phyloP scores from a whole-genome alignment of 2,797 vertebrate genomes.

The Moxostoma hubbsi region DNA sequence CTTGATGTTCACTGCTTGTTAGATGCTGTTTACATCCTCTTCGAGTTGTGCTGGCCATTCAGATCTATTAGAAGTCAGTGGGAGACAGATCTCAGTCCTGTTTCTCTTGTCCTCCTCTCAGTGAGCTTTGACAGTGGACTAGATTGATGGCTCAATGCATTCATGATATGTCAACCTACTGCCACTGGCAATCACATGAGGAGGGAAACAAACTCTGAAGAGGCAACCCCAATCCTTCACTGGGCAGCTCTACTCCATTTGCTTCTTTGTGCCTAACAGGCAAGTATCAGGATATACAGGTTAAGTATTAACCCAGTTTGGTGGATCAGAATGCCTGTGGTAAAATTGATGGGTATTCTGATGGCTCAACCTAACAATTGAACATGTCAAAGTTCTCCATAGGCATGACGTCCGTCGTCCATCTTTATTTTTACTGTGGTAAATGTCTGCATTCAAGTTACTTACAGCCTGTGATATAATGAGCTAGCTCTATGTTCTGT shows the following conservation, averaged over 20 bases:
- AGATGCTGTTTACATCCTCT: constrained; percentile 71
- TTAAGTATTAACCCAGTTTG: constrained; percentile 75
- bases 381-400: constrained; percentile 66
- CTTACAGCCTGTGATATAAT: neutral
- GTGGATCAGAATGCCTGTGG: constrained; percentile 43
- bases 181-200: constrained; percentile 66
- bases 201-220: constrained; percentile 59
- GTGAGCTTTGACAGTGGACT: constrained; percentile 33
- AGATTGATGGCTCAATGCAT: constrained; percentile 66
- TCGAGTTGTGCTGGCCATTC: constrained; percentile 27
- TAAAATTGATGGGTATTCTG: constrained; percentile 60
- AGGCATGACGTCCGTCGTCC: constrained; percentile 41
- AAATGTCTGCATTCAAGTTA: neutral
- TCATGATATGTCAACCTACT: constrained; percentile 72
- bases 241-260: constrained; percentile 61
- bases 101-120: constrained; percentile 43
- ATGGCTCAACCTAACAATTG: constrained; percentile 70
- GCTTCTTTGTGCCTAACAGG: constrained; percentile 69
- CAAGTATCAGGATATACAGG: constrained; percentile 71
- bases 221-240: constrained; percentile 57
- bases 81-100: constrained; percentile 25
- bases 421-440: constrained; percentile 24
- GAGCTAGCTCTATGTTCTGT: neutral
- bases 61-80: constrained; percentile 41
- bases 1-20: constrained; percentile 44